Evolutionary conservation across 2,797 vertebrate species (phyloP).

Genomic region (Emydoidea blandingii): DNA sequence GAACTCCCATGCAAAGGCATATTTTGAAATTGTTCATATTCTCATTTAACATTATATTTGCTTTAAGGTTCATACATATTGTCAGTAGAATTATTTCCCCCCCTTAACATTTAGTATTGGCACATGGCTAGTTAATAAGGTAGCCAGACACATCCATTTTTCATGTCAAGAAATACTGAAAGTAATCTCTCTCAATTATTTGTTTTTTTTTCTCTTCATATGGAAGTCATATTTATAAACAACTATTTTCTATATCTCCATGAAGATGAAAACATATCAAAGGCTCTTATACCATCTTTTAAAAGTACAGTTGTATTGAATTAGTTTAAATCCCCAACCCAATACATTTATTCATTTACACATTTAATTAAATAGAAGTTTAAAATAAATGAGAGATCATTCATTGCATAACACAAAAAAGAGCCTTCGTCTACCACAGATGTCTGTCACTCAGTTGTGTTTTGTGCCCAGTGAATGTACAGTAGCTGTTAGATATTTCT

Average conservation of each 20-base stretch:
- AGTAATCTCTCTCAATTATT: neutral
- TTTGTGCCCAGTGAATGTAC: conserved; percentile 28
- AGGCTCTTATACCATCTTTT: conserved; percentile 61
- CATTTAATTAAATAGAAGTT: conserved; percentile 76
- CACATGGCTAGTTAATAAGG: neutral
- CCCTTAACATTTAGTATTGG: neutral
- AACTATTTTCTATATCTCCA: conserved; percentile 54
- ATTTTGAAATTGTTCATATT: neutral
- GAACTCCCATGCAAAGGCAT: neutral
- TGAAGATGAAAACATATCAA: conserved; percentile 52
- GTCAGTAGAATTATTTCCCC: neutral
- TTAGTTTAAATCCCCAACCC: conserved; percentile 69
- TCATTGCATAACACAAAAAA: conserved; percentile 68
- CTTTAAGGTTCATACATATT: neutral
- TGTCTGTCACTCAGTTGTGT: conserved; percentile 56
- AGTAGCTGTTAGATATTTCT: conserved; percentile 44
- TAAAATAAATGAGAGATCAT: conserved; percentile 73
- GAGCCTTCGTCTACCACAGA: conserved; percentile 46
- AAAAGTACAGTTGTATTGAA: conserved; percentile 72
- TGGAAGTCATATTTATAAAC: conserved; percentile 51
- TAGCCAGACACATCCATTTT: neutral
- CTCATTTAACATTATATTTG: neutral
- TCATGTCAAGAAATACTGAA: neutral
- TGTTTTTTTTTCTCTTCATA: conserved; percentile 45
- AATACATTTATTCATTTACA: conserved; percentile 75